Percentiles rank a stretch among this genome's conserved stretches.
Evolutionary conservation across 2,113 vertebrate genomes (phyloP).

Genomic region (Siniperca knerii): DNA sequence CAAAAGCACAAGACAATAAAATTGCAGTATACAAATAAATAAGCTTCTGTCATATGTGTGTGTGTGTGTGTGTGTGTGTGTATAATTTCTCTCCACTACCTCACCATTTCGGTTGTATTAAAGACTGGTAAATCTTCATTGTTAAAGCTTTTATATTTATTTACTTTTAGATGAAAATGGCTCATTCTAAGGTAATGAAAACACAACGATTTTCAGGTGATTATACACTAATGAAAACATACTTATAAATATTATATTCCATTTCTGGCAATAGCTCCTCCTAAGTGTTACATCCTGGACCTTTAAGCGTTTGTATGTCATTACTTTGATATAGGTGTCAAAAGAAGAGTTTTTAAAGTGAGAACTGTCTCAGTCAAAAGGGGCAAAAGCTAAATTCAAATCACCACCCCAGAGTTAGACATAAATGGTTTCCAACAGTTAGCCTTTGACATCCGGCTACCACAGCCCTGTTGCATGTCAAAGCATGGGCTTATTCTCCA

Average conservation of each 20-base stretch:
- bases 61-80: no score
- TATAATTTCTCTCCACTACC: neutral
- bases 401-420: neutral
- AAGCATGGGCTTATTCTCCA: slow-evolving; percentile 3
- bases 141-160: neutral
- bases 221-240: no score
- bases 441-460: slow-evolving; percentile 25
- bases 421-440: slow-evolving; percentile 44
- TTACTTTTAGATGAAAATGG: neutral
- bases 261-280: no score
- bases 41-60: neutral
- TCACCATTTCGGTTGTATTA: neutral
- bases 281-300: no score
- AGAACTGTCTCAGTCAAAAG: slow-evolving; percentile 3
- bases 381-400: slow-evolving; percentile 31
- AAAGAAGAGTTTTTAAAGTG: neutral
- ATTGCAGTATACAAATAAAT: neutral
- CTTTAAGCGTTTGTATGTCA: neutral
- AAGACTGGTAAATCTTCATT: neutral
- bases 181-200: no score
- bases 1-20: neutral
- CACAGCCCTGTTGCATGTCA: slow-evolving; percentile 10
- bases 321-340: slow-evolving; percentile 2
- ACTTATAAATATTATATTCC: no score
- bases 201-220: no score